Evolutionary conservation across 2,888 invertebrate species (phyloP), one percentile per base, ranked within the genome.

Genomic region (Dryococelus australis): DNA sequence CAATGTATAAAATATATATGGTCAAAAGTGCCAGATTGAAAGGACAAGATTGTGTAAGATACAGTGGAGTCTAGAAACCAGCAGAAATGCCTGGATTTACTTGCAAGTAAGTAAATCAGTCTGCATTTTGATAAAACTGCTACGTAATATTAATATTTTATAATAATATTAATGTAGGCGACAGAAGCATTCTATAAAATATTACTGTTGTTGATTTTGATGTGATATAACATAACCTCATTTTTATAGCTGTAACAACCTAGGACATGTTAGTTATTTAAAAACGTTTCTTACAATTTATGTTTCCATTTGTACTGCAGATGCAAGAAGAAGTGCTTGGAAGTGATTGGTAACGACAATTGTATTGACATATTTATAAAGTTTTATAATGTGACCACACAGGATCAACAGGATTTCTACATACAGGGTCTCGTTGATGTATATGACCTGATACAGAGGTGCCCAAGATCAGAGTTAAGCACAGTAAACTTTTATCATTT

Each of bases 1-100:
- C 20, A 5, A 65, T 16, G 16, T 20, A 65, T 20, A 24, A 65
- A 65, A 65, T 9, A 65, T 5, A 24, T 65, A 65, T 65, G 65
- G 65, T 65, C 16, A 65, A 65, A 65, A 65, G 65, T 65, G 65
- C 65, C 65, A 65, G 65, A 65, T 16, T 65, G 65, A 65, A 65
- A 65, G 65, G 65, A 65, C 65, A 65, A 65, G 65, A 65, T 5
- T 65, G 16, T 20, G 65, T 65, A 8, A 65, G 65, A 12, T 65
- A 65, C 65, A 65, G 65, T 24, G 24, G 65, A 65, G 65, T 65
- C 10, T 6, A 20, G 65, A 65, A 65, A 65, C 65, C 65, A 65
- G 65, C 16, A 65, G 16, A 65, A 65, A 65, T 12, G 65, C 16
- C 65, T 65, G 65, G 65, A 65, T 65, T 65, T 65, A 65, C 65